Conservation (phyloP, 1,140 invertebrate genomes). For the Trichoplusia ni region DNA sequence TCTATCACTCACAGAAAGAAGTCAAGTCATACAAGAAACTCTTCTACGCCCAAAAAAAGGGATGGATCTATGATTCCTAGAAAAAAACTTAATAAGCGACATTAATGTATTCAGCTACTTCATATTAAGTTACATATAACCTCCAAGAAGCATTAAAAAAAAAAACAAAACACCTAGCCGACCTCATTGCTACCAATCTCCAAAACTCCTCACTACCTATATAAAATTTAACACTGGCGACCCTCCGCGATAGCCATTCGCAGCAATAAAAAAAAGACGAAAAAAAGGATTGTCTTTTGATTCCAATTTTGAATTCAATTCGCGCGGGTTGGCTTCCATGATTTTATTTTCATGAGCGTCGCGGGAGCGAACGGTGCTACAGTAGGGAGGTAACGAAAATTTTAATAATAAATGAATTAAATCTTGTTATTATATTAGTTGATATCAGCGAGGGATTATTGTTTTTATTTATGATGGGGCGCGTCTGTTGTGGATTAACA, state of each 20-base stretch:
- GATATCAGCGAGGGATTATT: slow-evolving; percentile 42
- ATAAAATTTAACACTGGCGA: slow-evolving; percentile 67
- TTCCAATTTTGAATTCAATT: slow-evolving; percentile 80
- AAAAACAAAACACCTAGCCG: not conserved
- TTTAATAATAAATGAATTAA: slow-evolving; percentile 71
- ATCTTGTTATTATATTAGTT: slow-evolving; percentile 47
- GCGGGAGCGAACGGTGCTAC: slow-evolving; percentile 61
- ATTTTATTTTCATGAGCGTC: slow-evolving; percentile 78
- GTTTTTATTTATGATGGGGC: slow-evolving; percentile 41
- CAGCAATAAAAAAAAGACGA: slow-evolving; percentile 71
- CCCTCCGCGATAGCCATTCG: slow-evolving; percentile 61
- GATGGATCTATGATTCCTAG: no score
- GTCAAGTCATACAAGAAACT: no score
- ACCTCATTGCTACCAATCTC: slow-evolving; percentile 28
- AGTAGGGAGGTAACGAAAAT: slow-evolving; percentile 54
- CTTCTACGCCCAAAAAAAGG: no score
- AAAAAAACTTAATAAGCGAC: no score
- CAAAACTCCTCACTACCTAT: slow-evolving; percentile 42
- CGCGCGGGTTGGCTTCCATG: slow-evolving; percentile 71
- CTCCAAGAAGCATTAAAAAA: not conserved
- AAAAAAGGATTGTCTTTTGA: slow-evolving; percentile 78
- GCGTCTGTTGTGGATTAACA: slow-evolving; percentile 27
- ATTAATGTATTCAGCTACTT: no score
- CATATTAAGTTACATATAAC: not conserved
- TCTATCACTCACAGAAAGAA: no score